Evolutionary conservation across 2,113 vertebrate species (phyloP).

Genomic region (Ginglymostoma cirratum): DNA sequence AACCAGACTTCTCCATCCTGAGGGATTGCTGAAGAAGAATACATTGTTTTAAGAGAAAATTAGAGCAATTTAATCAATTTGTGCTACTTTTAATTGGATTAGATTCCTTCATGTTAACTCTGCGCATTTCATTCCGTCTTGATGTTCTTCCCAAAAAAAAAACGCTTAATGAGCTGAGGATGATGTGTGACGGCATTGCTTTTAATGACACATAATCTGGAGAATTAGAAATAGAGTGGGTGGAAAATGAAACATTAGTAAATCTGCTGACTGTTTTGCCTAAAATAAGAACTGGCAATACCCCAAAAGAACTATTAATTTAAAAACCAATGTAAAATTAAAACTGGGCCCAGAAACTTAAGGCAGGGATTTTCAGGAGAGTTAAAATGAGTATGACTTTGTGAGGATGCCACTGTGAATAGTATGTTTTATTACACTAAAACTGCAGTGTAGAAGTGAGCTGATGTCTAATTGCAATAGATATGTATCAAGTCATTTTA

Average conservation of each 20-base stretch:
- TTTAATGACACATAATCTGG: neutral
- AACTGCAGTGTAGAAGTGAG: neutral
- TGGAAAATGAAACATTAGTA: constrained; percentile 7
- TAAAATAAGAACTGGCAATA: neutral
- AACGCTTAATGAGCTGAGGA: neutral
- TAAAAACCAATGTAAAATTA: neutral
- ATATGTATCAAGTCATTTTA: neutral
- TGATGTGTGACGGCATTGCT: neutral
- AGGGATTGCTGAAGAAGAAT: too few relatives aligned
- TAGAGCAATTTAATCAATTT: neutral
- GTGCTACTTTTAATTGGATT: neutral
- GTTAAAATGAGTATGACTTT: too few relatives aligned
- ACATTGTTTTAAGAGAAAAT: neutral
- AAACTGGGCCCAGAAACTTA: neutral
- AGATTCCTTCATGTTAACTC: neutral
- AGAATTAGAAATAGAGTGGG: constrained; percentile 27
- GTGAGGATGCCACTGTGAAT: too few relatives aligned
- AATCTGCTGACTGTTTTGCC: neutral
- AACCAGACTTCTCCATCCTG: too few relatives aligned
- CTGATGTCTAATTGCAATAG: neutral
- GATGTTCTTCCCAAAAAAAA: neutral
- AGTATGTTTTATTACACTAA: too few relatives aligned
- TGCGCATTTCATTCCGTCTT: neutral
- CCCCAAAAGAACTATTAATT: neutral
- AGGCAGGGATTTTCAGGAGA: too few relatives aligned